Evolutionary conservation across 2,113 vertebrate species (phyloP), one percentile per base, ranked within the genome.

Genomic region (Bungarus multicinctus): DNA sequence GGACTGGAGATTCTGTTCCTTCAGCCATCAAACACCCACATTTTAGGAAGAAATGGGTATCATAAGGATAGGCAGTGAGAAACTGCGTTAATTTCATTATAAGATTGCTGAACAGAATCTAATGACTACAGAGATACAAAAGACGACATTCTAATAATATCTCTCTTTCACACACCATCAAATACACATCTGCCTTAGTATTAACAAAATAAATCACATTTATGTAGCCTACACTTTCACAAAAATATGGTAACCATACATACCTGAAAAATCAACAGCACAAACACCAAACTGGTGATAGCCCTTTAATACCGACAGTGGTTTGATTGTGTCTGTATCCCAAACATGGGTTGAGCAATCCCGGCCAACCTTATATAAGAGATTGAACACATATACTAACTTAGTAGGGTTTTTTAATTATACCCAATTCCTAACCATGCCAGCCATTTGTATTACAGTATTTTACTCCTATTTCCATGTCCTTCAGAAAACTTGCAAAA

Each of bases 251-350:
- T 45, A 92, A 93, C 58, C 55, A 90, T 64, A 58, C 50, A 39
- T 98, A 99, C 99, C 99, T 98, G 99, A 99, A 96, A 99, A 99
- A 97, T 99, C 99, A 95, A 99, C 97, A 92, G 99, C 98, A 93
- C 99, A 99, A 90, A 99, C 98, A 94, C 99, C 99, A 34, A 98
- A 98, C 50, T 99, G 99, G 96, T 99, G 99, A 96, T 98, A 98
- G 96, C 99, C 99, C 97, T 98, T 99, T 97, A 99, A 97, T 92
- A 99, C 97, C 0, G 99, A 99, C 93, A 99, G 96, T 85, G 99
- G 98, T 95, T 99, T 99, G 96, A 99, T 96, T 34, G 98, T 98
- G 97, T 99, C 99, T 89, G 98, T 98, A 97, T 99, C 99, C 99
- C 99, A 99, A 95, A 99, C 96, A 93, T 99, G 99, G 95, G 99